Evolutionary conservation across 2,888 invertebrate species (phyloP).

Genomic region (Drosophila setosimentum): DNA sequence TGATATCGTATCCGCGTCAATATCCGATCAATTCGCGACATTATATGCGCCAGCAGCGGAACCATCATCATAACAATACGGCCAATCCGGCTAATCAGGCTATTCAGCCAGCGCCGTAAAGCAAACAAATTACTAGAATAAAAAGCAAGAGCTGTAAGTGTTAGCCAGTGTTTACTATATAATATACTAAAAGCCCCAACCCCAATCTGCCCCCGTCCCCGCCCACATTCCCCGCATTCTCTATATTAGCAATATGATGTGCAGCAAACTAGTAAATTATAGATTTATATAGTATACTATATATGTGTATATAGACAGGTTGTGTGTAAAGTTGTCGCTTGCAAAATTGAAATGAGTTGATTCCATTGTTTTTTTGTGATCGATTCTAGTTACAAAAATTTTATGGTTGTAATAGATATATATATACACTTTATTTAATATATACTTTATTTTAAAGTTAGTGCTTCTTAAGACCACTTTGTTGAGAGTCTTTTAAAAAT

Average conservation of each 20-base stretch:
- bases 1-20: conserved; percentile 87
- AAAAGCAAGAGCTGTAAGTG: conserved; percentile 19
- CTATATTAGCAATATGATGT: conserved; percentile 14
- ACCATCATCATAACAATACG: conserved; percentile 53
- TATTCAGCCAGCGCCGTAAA: conserved; percentile 4
- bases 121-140: not conserved
- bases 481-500: conserved; percentile 1
- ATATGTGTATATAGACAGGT: conserved; percentile 27
- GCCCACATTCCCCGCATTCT: not conserved
- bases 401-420: conserved; percentile 1
- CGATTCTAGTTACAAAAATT: not conserved
- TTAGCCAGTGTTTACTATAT: conserved; percentile 27
- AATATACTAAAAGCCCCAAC: not conserved
- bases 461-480: not conserved
- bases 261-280: conserved; percentile 53
- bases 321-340: conserved; percentile 14
- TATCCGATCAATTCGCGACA: conserved; percentile 86
- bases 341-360: not conserved
- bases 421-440: not conserved
- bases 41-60: conserved; percentile 73
- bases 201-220: conserved; percentile 3
- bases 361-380: not conserved
- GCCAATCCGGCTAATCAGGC: conserved; percentile 1
- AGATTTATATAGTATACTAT: conserved; percentile 26
- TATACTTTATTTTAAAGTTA: not conserved